Percentiles rank a stretch among this genome's conserved stretches.
These are phyloP conservation scores for Hypocryptadius cinnamomeus DNA, from an alignment of 2,113 vertebrate species.

Conservation along the genomic window DNA sequence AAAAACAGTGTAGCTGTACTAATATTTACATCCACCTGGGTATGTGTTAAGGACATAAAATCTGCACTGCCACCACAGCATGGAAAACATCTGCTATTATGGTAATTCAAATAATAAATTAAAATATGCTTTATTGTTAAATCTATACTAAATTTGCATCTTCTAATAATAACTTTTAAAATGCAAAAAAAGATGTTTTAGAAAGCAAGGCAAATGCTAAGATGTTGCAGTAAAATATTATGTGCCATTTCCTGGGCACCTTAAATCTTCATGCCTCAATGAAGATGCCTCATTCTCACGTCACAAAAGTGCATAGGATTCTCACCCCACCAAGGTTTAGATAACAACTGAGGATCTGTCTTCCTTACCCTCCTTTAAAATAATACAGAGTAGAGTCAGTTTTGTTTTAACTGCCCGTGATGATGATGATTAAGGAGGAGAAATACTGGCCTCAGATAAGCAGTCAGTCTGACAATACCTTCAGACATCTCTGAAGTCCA, in stretches of 20 bases:
- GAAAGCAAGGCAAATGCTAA: neutral
- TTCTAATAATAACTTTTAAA: neutral
- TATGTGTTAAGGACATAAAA: conserved; percentile 20
- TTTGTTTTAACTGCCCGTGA: neutral
- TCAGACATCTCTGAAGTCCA: neutral
- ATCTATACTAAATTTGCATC: neutral
- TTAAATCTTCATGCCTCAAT: neutral
- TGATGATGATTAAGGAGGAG: neutral
- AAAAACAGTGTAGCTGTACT: neutral
- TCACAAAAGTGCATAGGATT: neutral
- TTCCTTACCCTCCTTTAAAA: neutral
- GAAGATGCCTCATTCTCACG: neutral
- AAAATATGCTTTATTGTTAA: neutral
- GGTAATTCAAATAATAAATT: neutral
- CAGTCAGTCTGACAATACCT: neutral
- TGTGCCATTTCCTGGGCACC: neutral
- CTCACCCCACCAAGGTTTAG: neutral
- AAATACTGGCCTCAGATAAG: neutral
- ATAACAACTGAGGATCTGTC: neutral
- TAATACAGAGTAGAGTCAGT: neutral
- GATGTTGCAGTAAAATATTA: neutral
- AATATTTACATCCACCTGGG: conserved; percentile 10
- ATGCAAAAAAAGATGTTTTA: neutral
- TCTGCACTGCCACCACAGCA: neutral
- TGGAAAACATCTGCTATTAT: neutral